Evolutionary conservation across 2,113 vertebrate species (phyloP).

Genomic region (Uria aalge): DNA sequence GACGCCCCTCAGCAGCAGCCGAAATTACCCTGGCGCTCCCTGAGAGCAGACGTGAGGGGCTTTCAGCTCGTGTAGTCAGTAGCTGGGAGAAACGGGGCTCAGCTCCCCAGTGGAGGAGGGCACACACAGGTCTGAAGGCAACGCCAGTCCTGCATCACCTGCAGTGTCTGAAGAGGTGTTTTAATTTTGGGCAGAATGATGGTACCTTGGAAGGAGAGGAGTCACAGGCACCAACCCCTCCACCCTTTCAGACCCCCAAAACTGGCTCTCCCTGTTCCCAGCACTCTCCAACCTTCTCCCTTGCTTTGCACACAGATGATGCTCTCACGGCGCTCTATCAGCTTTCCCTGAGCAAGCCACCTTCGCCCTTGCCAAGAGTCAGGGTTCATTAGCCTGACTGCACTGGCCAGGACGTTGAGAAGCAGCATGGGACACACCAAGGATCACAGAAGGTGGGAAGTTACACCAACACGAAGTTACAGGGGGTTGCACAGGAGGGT

Average conservation of each 20-base stretch:
- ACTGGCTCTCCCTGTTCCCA: background rate
- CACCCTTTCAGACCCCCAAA: background rate
- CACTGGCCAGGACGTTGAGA: background rate
- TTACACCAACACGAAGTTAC: accelerated
- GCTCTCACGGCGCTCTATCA: background rate
- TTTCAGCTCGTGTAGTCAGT: background rate
- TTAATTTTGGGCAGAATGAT: background rate
- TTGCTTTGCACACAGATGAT: background rate
- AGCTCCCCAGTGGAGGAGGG: background rate
- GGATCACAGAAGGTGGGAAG: background rate
- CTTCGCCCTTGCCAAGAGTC: accelerated
- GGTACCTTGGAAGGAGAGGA: background rate
- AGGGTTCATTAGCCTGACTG: accelerated
- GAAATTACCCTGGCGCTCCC: background rate
- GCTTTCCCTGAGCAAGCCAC: background rate
- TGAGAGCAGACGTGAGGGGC: background rate
- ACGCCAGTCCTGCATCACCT: background rate
- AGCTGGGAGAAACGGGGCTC: background rate
- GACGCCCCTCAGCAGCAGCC: background rate
- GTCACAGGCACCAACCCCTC: background rate
- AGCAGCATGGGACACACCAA: background rate
- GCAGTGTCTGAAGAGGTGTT: background rate
- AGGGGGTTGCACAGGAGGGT: background rate
- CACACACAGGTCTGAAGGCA: background rate
- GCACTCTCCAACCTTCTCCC: background rate